Base-by-base conservation (phyloP, 2,797 vertebrate genomes). In the Merluccius polli region DNA sequence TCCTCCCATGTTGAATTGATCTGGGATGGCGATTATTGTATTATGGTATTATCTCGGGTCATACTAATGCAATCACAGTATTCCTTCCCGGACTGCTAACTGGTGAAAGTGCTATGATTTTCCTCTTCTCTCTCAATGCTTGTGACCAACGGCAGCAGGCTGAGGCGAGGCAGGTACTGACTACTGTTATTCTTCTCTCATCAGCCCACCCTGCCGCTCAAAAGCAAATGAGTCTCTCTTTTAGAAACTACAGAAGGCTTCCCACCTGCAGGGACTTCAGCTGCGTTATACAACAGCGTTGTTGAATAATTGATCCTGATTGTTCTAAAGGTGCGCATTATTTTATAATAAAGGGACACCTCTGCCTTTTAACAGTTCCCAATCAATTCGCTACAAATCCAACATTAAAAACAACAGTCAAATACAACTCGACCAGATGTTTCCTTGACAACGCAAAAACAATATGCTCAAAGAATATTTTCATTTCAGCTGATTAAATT, bases 201-300 rank as follows among this genome's bases (percentile, higher is more conserved):
- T 59, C 52, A n/a, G 1, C 21, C 21, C 1, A 9, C 21, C 21
- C 1, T 24, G 52, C 10, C 85, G 78, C 65, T 73, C 59, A 36
- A 18, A n/a, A 70, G 69, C 79, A 84, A 78, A 82, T 82, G 44
- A 44, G 82, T 87, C 84, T 75, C 67, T 79, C 72, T 75, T 78
- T 80, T 70, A 81, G 77, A 73, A 82, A 81, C 72, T 48, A 68
- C 32, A 74, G 52, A 82, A 81, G 73, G 80, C 73, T 65, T 83
- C 80, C 72, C 30, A 35, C 73, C 73, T n/a, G 70, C 75, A n/a
- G 44, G 44, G 44, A 21, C 44, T 48, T 59, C 21, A n/a, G 52
- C 52, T 59, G 52, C 24, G 4, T 9, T n/a, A 59, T 2, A 24
- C 52, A 6, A 2, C 33, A n/a, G 52, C 21, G 10, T 1, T 24